Base-by-base conservation (phyloP, 37 sponge, comb jelly and placozoan genomes). In the Aplysina aerophoba region DNA sequence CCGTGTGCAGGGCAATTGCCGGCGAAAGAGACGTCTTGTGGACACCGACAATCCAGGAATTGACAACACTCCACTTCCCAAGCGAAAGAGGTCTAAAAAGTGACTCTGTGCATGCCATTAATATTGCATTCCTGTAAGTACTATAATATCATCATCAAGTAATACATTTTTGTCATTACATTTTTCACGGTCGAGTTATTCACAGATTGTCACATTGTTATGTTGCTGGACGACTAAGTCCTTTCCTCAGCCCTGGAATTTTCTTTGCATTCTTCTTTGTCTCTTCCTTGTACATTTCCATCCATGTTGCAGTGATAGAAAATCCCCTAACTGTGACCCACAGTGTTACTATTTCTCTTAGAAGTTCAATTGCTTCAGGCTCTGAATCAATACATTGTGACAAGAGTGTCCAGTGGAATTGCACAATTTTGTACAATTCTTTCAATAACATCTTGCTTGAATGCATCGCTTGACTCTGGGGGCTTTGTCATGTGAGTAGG, bases 281-380 rank as follows among this genome's bases (percentile, higher is more conserved):
- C 17, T 21, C 39, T 63, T 83, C 44, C 79, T 88, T 83, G 35
- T 88, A 83, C n/a, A 59, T 12, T 35, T 88, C 89, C 54, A 88
- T 72, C 79, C 80, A 83, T 38, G 89, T 20, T 21, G 77, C 19
- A 55, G 84, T 73, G 15, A 78, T 62, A 4, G 89, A 83, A 58
- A 88, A 88, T 78, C 89, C 84, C 24, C 89, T 37, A n/a, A 88
- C 68, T 27, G 89, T 88, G 25, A 88, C 69, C 89, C 84, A 88
- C 19, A 83, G 50, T 30, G 50, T 30, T 55, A 77, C 63, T 15
- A 88, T 37, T 40, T 83, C 78, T 0, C 1, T 22, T 40, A 88
- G 59, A 17, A 88, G 83, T 72, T 55, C 69, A n/a, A 44, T 44
- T 41, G 79, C 39, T 83, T 40, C 44, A 22, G 63, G 71, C 35